Base-by-base conservation (phyloP, 2,113 vertebrate species). In the Tapirus terrestris region DNA sequence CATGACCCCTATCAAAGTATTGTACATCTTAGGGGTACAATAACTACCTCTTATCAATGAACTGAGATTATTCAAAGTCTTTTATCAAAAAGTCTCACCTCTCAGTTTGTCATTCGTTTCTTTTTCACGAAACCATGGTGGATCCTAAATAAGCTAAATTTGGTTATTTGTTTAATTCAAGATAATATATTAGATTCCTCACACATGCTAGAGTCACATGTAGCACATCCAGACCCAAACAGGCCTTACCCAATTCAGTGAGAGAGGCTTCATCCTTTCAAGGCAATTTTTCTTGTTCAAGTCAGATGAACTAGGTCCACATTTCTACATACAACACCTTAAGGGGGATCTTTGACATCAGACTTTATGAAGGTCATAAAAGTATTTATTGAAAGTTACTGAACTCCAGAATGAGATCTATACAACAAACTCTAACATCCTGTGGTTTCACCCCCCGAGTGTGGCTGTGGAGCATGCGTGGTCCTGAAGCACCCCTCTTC, bases 261-360 rank as follows among this genome's bases (percentile, higher is more conserved):
- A 91, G n/a, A 39, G 11, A 48, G 27, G 1, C 12, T 94, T 94
- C n/a, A 81, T 27, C 39, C 65, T 68, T 80, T 25, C 1, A 2
- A 79, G 39, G 53, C 65, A 93, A 18, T 39, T 51, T 72, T 77
- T 96, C 60, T 88, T 84, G 23, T 76, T 92, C 20, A 29, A 43
- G 21, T 68, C 51, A 31, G 23, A 25, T 36, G n/a, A 94, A 51
- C 53, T 33, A 36, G 31, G 18, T 29, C 51, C 21, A 17, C 36
- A 51, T 75, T n/a, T 73, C 31, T 48, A 70, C 14, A 39, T 31
- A 27, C 2, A 70, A 53, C 4, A 68, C 23, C 12, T 89, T 76
- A 23, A 56, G 60, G 33, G n/a, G 16, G 10, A 39, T 53, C 60
- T 60, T 53, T 45, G 73, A 87, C 23, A n/a, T 14, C 61, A 33